Evolutionary conservation across 2,797 vertebrate genomes (phyloP).

Genomic region (Botia kubotai): DNA sequence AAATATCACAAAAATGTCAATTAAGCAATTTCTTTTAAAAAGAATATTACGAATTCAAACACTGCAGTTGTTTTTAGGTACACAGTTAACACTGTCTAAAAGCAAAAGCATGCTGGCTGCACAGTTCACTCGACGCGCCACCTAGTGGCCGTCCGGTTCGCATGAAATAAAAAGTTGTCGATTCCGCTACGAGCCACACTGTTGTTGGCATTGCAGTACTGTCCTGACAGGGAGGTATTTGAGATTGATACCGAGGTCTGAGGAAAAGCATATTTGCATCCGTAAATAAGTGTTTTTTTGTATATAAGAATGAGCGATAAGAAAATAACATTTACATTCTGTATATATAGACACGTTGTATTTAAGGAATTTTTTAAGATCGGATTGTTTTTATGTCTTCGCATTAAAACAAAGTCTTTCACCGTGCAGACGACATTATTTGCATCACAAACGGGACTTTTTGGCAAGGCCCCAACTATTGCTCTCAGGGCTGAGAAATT

Average conservation of each 20-base stretch:
- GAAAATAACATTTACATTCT: background rate
- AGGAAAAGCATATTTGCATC: constrained; percentile 3
- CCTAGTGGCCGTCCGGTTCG: constrained; percentile 27
- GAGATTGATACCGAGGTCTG: constrained; percentile 23
- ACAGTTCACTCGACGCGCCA: constrained; percentile 43
- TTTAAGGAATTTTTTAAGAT: background rate
- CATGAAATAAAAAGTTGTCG: constrained; percentile 5
- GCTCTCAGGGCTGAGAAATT: constrained; percentile 43
- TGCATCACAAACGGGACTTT: constrained; percentile 46
- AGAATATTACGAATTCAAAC: background rate
- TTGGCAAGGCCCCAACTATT: constrained; percentile 37
- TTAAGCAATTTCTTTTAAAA: constrained; percentile 3
- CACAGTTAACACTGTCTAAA: background rate
- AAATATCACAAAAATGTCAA: no score
- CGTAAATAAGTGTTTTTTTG: background rate
- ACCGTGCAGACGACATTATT: constrained; percentile 35
- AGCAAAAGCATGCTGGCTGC: background rate
- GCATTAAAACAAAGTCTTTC: constrained; percentile 16
- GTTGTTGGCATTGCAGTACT: constrained; percentile 39
- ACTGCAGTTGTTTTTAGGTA: background rate
- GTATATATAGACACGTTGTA: background rate
- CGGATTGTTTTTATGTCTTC: background rate
- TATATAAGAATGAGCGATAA: background rate
- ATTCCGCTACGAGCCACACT: constrained; percentile 12
- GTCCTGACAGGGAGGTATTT: constrained; percentile 25